Conservation (phyloP, 1,140 invertebrate genomes). For the Diploscapter pachys region DNA sequence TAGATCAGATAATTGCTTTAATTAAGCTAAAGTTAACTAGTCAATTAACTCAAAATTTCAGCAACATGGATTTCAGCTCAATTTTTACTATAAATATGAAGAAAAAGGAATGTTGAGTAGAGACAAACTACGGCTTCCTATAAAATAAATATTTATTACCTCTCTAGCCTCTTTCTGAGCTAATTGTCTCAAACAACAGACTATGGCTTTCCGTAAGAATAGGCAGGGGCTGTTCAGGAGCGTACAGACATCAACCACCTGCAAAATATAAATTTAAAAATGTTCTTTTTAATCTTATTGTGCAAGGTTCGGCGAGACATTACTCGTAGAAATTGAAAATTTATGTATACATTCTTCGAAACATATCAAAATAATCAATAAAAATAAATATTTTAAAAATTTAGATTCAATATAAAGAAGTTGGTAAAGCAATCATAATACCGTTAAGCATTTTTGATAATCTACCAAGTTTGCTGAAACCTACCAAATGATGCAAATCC, state of each 20-base stretch:
- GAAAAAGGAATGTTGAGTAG: neutral
- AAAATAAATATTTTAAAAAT: too few relatives aligned
- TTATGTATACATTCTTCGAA: constrained; percentile 59
- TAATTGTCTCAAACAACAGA: constrained; percentile 88
- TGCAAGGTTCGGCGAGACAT: too few relatives aligned
- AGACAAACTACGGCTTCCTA: neutral
- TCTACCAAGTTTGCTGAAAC: constrained; percentile 73
- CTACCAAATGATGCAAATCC: constrained; percentile 82
- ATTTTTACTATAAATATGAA: neutral
- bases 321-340: too few relatives aligned
- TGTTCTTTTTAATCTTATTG: too few relatives aligned
- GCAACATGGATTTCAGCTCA: neutral
- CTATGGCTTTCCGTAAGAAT: constrained; percentile 81
- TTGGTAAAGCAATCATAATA: too few relatives aligned
- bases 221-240: constrained; percentile 83
- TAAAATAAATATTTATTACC: constrained; percentile 68
- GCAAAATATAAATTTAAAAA: too few relatives aligned
- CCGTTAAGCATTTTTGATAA: too few relatives aligned
- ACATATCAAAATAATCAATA: neutral
- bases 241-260: constrained; percentile 63
- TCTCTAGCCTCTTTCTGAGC: constrained; percentile 91
- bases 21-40: neutral
- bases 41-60: neutral
- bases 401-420: too few relatives aligned
- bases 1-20: neutral